Percentiles rank a stretch among this genome's conserved stretches.
These are phyloP conservation scores for Zaprionus obscuricornis DNA, from an alignment of 2,888 invertebrate species.

Conservation along the genomic window DNA sequence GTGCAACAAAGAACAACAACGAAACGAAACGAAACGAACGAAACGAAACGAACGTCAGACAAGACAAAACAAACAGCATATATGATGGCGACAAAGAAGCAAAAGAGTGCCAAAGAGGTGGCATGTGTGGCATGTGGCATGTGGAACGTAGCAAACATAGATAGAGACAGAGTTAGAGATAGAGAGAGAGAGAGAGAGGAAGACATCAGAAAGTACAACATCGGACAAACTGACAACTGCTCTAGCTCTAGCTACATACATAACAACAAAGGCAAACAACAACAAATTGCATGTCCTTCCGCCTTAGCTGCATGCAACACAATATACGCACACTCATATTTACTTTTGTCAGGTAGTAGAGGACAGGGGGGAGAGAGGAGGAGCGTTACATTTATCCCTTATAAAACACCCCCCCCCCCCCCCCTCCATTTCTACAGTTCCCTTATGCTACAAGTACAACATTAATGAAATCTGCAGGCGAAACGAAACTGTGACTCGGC, in stretches of 20 bases:
- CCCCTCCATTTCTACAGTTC: conserved; percentile 7
- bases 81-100: conserved; percentile 55
- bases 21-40: conserved; percentile 23
- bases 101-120: conserved; percentile 4
- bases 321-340: conserved; percentile 73
- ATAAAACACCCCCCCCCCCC: background rate
- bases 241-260: conserved; percentile 12
- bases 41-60: conserved; percentile 56
- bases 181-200: no score
- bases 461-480: conserved; percentile 70
- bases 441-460: conserved; percentile 29
- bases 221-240: background rate
- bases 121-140: background rate
- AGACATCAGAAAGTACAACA: conserved; percentile 22
- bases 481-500: conserved; percentile 48
- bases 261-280: conserved; percentile 69
- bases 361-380: background rate
- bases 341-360: conserved; percentile 48
- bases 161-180: no score
- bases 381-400: conserved; percentile 16
- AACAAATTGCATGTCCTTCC: conserved; percentile 77
- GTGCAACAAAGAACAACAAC: conserved; percentile 72
- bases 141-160: background rate
- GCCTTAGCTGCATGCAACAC: conserved; percentile 70
- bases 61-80: conserved; percentile 75